Conservation (phyloP, 2,797 vertebrate species). For the Thunnus albacares region DNA sequence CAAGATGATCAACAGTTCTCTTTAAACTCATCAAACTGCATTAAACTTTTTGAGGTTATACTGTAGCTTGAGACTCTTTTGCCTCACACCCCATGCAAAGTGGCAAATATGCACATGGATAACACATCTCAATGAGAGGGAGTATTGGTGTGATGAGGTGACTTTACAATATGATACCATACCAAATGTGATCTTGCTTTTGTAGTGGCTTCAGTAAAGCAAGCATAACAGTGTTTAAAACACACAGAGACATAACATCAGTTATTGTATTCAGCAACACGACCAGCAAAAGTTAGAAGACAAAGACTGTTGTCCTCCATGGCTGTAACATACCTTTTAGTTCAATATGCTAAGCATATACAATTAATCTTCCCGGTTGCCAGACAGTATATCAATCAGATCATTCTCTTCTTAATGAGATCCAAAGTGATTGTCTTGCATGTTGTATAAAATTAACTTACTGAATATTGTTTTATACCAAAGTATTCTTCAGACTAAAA, state of each 20-base stretch:
- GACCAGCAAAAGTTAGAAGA: constrained; percentile 22
- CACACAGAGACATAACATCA: constrained; percentile 13
- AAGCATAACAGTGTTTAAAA: constrained; percentile 35
- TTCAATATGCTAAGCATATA: not conserved
- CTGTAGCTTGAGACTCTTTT: not conserved
- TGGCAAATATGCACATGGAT: constrained; percentile 32
- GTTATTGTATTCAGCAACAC: constrained; percentile 39
- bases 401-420: not conserved
- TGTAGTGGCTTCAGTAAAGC: constrained; percentile 12
- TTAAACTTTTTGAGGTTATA: not conserved
- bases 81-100: constrained; percentile 63
- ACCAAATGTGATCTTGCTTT: not conserved
- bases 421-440: not conserved
- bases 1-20: not conserved
- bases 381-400: not conserved
- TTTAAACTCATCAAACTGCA: not conserved
- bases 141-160: constrained; percentile 42
- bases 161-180: not conserved
- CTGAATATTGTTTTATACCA: not conserved
- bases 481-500: constrained; percentile 9
- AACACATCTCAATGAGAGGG: constrained; percentile 28
- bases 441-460: not conserved
- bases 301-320: not conserved
- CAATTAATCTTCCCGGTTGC: not conserved
- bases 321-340: not conserved